phyloP scores from a whole-genome alignment of 2,113 vertebrate genomes.

The Sus scrofa region T2T-Sscrofa CM000814.6:20250501-20251000 shows the following conservation, averaged over 20 bases:
- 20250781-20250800: background rate
- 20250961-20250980: no score
- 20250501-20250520: background rate
- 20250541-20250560: background rate
- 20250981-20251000: no score
- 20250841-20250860: background rate
- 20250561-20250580: background rate
- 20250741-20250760: background rate
- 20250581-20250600: background rate
- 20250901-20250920: no score
- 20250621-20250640: slow-evolving; percentile 22
- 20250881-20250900: background rate
- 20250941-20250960: no score
- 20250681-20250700: background rate
- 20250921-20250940: background rate
- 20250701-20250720: slow-evolving; percentile 24
- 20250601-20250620: background rate
- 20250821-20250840: background rate
- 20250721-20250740: background rate
- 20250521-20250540: background rate
- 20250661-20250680: background rate
- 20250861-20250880: background rate
- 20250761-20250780: background rate
- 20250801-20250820: background rate
- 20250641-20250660: background rate